Base-by-base conservation (phyloP, 2,888 invertebrate species). In the Morpho achilles region DNA sequence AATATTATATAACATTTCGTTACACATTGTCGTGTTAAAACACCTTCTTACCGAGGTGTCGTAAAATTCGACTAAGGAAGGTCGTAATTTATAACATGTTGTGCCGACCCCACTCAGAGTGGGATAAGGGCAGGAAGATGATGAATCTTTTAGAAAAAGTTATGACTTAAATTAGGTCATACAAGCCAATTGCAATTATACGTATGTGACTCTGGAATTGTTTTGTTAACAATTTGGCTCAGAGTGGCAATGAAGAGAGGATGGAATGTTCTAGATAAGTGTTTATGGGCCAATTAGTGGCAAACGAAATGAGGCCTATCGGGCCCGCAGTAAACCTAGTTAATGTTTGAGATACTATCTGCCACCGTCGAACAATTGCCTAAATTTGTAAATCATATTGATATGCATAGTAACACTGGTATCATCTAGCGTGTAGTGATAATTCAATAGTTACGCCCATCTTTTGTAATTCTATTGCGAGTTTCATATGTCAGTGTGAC, bases 211-310 rank as follows among this genome's bases (percentile, higher is more conserved):
- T 69, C 72, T 68, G 62, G 70, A 73, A 71, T 76, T 66, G 66
- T 68, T 66, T 63, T 71, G 72, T 73, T 73, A 71, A 74, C 77
- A 75, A 78, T 82, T 80, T 79, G 75, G 77, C 76, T 74, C 69
- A 61, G 66, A 71, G 72, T 67, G 67, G 71, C 75, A 75, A 76
- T 76, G 74, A 73, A 73, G 74, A 71, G 71, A 71, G 75, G 70
- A 71, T 74, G 73, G 72, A 78, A 76, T 75, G 77, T 77, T 72
- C 74, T 77, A 79, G 84, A 86, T 84, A 84, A 84, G 81, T 82
- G 82, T 84, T 84, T 85, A 84, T 81, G 70, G 76, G 68, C 73
- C 81, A 83, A 84, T 84, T 82, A 84, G 80, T 76, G 77, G 76
- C 73, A 75, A 80, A 80, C 79, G 72, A 79, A 81, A 78, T 77